phyloP scores from a whole-genome alignment of 2,113 vertebrate species.

The Collichthys lucidus region DNA sequence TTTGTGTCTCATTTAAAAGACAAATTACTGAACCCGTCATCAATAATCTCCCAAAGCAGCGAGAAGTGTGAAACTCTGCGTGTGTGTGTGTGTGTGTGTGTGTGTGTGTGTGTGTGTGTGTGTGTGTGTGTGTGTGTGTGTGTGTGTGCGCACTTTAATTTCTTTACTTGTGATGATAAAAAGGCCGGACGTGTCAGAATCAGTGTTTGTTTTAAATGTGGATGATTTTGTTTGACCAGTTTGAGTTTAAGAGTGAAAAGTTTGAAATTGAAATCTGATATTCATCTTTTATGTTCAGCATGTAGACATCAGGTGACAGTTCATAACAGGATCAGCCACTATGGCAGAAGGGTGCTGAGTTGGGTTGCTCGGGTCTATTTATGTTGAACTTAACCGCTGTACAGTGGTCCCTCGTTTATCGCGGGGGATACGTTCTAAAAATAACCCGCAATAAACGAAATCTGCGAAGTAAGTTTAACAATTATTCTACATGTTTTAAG shows the following conservation, averaged over 20 bases:
- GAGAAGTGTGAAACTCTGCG: not conserved
- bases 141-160: not conserved
- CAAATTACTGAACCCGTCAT: conserved; percentile 51
- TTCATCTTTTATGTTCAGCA: not conserved
- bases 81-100: not conserved
- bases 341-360: too few relatives aligned
- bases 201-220: not conserved
- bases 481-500: too few relatives aligned
- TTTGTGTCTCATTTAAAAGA: conserved; percentile 55
- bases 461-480: too few relatives aligned
- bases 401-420: too few relatives aligned
- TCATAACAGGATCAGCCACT: too few relatives aligned
- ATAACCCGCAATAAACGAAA: too few relatives aligned
- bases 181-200: not conserved
- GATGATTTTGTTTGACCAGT: not conserved
- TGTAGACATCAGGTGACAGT: too few relatives aligned
- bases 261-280: too few relatives aligned
- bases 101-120: not conserved
- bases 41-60: conserved; percentile 30
- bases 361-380: too few relatives aligned
- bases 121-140: not conserved
- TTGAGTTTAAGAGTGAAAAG: not conserved
- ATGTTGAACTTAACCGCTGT: too few relatives aligned
- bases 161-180: not conserved
- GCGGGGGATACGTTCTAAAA: too few relatives aligned